Conservation (phyloP, 1,140 invertebrate genomes). For the Oncopodura yosiiana region DNA sequence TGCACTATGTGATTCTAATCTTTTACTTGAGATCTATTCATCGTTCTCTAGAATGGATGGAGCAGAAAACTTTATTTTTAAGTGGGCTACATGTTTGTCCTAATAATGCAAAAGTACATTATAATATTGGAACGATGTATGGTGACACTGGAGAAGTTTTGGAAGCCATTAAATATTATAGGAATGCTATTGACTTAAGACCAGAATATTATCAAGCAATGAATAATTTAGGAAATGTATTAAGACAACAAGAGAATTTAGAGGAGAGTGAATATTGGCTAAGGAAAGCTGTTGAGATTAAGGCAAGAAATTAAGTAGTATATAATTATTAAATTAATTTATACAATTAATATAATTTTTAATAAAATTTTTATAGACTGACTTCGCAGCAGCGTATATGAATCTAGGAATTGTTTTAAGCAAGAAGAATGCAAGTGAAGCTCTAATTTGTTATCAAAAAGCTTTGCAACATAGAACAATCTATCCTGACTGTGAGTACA, state of each 20-base stretch:
- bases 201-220: conserved; percentile 90
- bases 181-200: conserved; percentile 52
- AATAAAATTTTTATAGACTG: conserved; percentile 48
- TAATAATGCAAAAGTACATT: conserved; percentile 89
- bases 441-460: conserved; percentile 66
- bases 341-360: background rate
- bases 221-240: conserved; percentile 91
- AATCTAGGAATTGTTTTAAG: conserved; percentile 88
- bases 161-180: conserved; percentile 64
- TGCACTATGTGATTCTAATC: conserved; percentile 13
- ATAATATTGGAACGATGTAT: conserved; percentile 83
- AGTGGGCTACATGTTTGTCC: conserved; percentile 57
- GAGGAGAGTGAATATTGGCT: conserved; percentile 66
- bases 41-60: conserved; percentile 34
- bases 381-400: conserved; percentile 96
- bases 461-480: conserved; percentile 63
- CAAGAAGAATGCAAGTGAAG: conserved; percentile 57
- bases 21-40: conserved; percentile 38
- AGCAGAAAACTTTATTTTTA: conserved; percentile 38
- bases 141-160: conserved; percentile 59
- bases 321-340: conserved; percentile 19
- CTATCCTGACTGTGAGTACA: conserved; percentile 90
- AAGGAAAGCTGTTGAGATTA: conserved; percentile 58
- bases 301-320: conserved; percentile 45
- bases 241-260: conserved; percentile 64